phyloP scores from a whole-genome alignment of 2,797 vertebrate species.

The Scolopax rusticola region DNA sequence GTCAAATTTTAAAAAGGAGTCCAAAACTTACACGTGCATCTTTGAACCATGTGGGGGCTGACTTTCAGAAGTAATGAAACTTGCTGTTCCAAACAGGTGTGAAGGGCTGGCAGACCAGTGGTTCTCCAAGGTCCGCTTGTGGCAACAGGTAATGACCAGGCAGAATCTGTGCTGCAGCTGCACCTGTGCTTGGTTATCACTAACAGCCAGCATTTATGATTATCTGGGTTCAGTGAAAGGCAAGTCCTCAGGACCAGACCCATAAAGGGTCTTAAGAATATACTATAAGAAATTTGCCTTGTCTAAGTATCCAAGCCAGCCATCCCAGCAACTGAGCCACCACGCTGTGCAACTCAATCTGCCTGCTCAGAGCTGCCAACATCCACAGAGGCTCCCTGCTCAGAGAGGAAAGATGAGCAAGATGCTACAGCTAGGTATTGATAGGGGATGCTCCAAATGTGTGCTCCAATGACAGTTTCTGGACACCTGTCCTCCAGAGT shows the following conservation, averaged over 20 bases:
- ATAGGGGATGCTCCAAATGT: background rate
- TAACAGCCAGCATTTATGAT: background rate
- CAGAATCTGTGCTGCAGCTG: background rate
- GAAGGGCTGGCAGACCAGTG: background rate
- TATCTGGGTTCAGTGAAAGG: background rate
- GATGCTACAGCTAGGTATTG: background rate
- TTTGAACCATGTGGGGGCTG: background rate
- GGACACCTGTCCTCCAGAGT: background rate
- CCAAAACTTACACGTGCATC: background rate
- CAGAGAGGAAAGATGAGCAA: background rate
- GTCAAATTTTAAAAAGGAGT: background rate
- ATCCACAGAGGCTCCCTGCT: background rate
- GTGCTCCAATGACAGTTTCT: background rate
- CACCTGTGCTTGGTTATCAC: background rate
- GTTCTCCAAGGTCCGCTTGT: background rate
- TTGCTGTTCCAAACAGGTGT: background rate
- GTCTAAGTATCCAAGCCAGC: background rate
- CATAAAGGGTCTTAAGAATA: background rate
- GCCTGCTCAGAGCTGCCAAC: background rate
- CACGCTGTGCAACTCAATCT: background rate
- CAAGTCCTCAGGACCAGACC: background rate
- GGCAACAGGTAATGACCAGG: background rate
- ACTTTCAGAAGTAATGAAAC: background rate
- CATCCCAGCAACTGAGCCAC: background rate
- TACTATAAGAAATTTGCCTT: background rate